Evolutionary conservation across 2,113 vertebrate genomes (phyloP).

Genomic region (Sisor rabdophorus): DNA sequence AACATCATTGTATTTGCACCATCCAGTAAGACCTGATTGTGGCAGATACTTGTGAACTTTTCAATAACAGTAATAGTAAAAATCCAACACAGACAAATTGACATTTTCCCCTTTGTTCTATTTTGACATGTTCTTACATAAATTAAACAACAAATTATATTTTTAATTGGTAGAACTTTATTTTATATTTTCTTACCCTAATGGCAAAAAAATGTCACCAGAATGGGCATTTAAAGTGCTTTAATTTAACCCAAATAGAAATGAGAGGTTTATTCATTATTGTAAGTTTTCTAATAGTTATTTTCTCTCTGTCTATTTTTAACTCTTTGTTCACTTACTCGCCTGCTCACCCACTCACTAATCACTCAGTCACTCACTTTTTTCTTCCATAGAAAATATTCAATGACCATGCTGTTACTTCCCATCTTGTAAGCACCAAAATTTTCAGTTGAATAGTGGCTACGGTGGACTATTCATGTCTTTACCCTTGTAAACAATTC

Average conservation of each 20-base stretch:
- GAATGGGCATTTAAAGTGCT: not conserved
- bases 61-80: too few species aligned
- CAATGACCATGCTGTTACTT: not conserved
- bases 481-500: not conserved
- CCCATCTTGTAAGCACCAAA: not conserved
- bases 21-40: too few species aligned
- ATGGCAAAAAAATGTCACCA: too few species aligned
- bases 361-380: not conserved
- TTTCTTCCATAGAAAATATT: constrained; percentile 3
- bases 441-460: not conserved
- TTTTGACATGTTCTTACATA: too few species aligned
- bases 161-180: not conserved
- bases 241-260: not conserved
- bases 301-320: not conserved
- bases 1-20: too few species aligned
- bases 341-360: not conserved
- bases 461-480: not conserved
- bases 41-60: too few species aligned
- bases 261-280: not conserved
- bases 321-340: too few species aligned
- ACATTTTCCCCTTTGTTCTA: not conserved
- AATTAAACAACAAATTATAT: too few species aligned
- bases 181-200: not conserved
- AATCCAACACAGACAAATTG: too few species aligned
- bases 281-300: not conserved